Conservation (phyloP, 2,113 vertebrate species). For the Nannospalax galili region DNA sequence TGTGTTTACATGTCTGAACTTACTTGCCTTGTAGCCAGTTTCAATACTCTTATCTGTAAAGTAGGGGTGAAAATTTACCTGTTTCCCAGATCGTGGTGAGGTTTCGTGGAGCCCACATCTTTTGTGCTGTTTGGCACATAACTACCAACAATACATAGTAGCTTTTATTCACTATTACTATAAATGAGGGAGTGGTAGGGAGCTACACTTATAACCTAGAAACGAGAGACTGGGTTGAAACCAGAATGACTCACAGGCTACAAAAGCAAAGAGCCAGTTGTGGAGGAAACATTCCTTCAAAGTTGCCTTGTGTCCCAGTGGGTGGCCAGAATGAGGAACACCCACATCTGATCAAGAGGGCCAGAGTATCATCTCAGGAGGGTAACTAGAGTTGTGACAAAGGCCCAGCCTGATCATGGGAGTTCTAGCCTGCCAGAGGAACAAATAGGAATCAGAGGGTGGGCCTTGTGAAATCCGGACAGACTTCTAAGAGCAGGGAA, state of each 20-base stretch:
- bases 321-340: neutral
- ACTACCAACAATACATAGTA: neutral
- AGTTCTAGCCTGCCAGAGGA: neutral
- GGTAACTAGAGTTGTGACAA: rapidly evolving
- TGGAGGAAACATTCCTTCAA: neutral
- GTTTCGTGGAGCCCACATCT: neutral
- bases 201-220: slow-evolving; percentile 22
- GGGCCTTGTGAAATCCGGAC: neutral
- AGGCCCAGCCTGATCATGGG: neutral
- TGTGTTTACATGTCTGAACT: neutral
- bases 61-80: neutral
- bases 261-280: neutral
- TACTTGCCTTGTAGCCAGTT: neutral
- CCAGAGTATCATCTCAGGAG: neutral
- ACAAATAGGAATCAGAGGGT: neutral
- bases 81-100: neutral
- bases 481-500: neutral
- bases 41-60: neutral
- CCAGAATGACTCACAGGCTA: slow-evolving; percentile 50
- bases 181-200: slow-evolving; percentile 12
- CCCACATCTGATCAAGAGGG: neutral
- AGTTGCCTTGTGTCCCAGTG: neutral
- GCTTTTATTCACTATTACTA: neutral
- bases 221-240: slow-evolving; percentile 9
- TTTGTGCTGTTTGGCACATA: neutral